Conservation (phyloP, 2,113 vertebrate genomes). For the Phalacrocorax carbo region DNA sequence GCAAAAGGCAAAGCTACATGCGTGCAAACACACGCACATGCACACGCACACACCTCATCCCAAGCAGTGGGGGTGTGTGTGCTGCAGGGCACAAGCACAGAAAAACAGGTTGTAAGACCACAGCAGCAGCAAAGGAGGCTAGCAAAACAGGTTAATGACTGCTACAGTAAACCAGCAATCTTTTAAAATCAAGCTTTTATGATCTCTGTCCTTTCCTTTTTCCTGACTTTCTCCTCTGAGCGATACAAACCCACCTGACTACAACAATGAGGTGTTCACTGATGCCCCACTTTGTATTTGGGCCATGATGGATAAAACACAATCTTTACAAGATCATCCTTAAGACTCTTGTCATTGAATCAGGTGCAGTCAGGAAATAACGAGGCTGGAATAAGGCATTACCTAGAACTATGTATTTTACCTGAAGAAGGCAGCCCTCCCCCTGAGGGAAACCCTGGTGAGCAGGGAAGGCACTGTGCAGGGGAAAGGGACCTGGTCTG, state of each 20-base stretch:
- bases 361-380: not conserved
- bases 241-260: not conserved
- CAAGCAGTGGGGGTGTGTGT: accelerated
- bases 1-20: accelerated
- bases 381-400: not conserved
- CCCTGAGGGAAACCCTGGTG: not conserved
- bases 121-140: not conserved
- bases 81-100: too few relatives aligned
- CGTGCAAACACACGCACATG: accelerated
- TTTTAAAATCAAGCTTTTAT: not conserved
- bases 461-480: not conserved
- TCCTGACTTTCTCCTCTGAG: not conserved
- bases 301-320: not conserved
- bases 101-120: not conserved
- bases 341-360: not conserved
- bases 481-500: not conserved
- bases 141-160: not conserved
- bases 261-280: not conserved
- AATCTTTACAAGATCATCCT: not conserved
- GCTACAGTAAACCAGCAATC: accelerated
- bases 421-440: not conserved
- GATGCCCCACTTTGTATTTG: not conserved
- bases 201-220: not conserved
- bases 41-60: too few relatives aligned
- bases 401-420: not conserved